Base-by-base conservation (phyloP, 2,797 vertebrate genomes). In the Arnoldichthys spilopterus region DNA sequence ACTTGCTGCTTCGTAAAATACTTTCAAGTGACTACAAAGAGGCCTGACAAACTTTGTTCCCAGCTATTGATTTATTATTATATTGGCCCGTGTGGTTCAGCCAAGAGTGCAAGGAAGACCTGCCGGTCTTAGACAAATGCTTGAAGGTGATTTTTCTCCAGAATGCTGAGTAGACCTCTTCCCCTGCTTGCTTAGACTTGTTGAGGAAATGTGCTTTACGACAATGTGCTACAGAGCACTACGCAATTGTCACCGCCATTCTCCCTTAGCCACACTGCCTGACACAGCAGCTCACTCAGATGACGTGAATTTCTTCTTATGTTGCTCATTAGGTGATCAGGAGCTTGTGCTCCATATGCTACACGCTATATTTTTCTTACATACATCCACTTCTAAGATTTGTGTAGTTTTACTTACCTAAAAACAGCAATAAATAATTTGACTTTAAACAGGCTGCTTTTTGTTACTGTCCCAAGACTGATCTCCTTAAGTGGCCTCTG, bases 1-100 rank as follows among this genome's bases (percentile, higher is more conserved):
- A 6, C 13, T 30, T 61, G 20, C 9, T 20, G 16, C 11, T 20
- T 24, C 4, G n/a, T 24, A 15, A 40, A 24, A n/a, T 34, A n/a
- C 20, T 63, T 40, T 45, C n/a, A 9, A n/a, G 24, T 7, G 13
- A 11, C 15, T 45, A 11, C 12, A n/a, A 45, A 26, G 43, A 68
- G 43, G 13, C 6, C 28, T 49, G 66, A 69, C 26, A 49, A 18
- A 5, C 40, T 12, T 15, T n/a, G 24, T 58, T 69, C 24, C 49
- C 63, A 32, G 34, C 56, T 70, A 49, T 61, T 49, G 66, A 51
- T 70, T 77, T 26, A 71, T 34, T 62, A 51, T 22, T 37, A 40
- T 3, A 20, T 49, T 30, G 24, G 0, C 32, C 28, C 26, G 40
- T 70, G 28, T 16, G 6, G 4, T 11, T 20, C 24, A 59, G 40